Evolutionary conservation across 2,888 invertebrate species (phyloP), one percentile per base, ranked within the genome.

Genomic region (Melieria crassipennis): DNA sequence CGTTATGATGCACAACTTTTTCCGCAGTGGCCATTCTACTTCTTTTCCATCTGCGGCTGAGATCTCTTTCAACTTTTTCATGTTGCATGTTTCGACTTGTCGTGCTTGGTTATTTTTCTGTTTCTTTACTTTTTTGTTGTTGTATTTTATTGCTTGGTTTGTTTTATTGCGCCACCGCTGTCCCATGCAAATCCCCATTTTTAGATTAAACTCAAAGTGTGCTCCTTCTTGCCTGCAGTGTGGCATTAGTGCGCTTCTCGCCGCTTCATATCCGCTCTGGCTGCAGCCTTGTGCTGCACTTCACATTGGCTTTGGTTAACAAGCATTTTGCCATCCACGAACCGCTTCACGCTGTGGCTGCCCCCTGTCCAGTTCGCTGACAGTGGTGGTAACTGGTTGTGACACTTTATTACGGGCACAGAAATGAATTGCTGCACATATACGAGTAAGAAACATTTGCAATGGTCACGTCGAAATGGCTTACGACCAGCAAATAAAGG

Each of bases 131-230:
- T 66, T 30, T 30, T 30, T 30, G 30, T 30, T 30, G 30, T 30
- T 30, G 30, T 30, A 30, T 30, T 30, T 30, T 47, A 3, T 75
- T 73, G 75, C 75, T 79, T 78, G 79, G 80, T 78, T 79, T 80
- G 79, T 76, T 80, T 77, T 79, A 79, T 76, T 77, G 74, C 75
- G 73, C 68, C 75, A 75, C 73, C 70, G 74, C 75, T 74, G 79
- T 79, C 74, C 75, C 76, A 80, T 79, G 79, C 78, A 79, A 80
- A 80, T 80, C 80, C 79, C 78, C 75, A 78, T 78, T 79, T 75
- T 79, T 80, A 30, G 79, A 80, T 80, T 80, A 80, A 30, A 30
- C 30, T 30, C 30, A 30, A 30, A 30, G 30, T 30, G 30, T 30
- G 30, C 30, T 30, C 30, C 30, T 30, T 30, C 30, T 30, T 30